Evolutionary conservation across 2,888 invertebrate genomes (phyloP).

Genomic region (Apamea monoglypha): DNA sequence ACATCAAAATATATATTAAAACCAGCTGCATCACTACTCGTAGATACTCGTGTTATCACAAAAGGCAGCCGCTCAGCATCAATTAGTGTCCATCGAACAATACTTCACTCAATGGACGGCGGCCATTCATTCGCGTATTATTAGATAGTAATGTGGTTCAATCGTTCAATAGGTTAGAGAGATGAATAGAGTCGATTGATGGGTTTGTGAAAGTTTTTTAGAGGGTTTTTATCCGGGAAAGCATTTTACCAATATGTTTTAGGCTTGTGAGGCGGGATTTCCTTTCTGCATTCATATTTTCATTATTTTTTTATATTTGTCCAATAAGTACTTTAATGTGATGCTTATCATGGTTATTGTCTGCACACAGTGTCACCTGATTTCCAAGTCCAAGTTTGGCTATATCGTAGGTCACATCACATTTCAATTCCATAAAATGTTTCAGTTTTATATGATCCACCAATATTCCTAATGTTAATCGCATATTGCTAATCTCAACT

Average conservation of each 20-base stretch:
- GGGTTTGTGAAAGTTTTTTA: conserved; percentile 23
- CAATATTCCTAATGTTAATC: neutral
- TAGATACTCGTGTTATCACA: conserved; percentile 67
- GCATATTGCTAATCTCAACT: neutral
- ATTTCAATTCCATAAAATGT: neutral
- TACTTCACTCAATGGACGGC: conserved; percentile 82
- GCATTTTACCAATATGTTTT: neutral
- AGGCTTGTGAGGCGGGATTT: neutral
- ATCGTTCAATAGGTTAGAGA: conserved; percentile 76
- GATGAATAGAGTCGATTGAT: conserved; percentile 58
- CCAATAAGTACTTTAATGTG: neutral
- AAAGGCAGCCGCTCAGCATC: conserved; percentile 79
- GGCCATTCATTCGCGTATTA: conserved; percentile 81
- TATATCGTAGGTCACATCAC: neutral
- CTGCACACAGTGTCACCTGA: neutral
- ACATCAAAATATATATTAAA: conserved; percentile 33
- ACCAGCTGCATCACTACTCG: conserved; percentile 52
- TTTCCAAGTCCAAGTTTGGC: neutral
- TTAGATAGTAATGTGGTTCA: conserved; percentile 76
- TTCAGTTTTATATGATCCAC: neutral
- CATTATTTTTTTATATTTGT: neutral
- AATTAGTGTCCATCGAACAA: conserved; percentile 84
- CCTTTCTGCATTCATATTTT: neutral
- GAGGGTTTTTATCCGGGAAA: neutral
- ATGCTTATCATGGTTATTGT: neutral